Percentiles rank a stretch among this genome's conserved stretches.
Conservation (phyloP, 2,888 invertebrate species). For the Brachypalpus laphriformis region DNA sequence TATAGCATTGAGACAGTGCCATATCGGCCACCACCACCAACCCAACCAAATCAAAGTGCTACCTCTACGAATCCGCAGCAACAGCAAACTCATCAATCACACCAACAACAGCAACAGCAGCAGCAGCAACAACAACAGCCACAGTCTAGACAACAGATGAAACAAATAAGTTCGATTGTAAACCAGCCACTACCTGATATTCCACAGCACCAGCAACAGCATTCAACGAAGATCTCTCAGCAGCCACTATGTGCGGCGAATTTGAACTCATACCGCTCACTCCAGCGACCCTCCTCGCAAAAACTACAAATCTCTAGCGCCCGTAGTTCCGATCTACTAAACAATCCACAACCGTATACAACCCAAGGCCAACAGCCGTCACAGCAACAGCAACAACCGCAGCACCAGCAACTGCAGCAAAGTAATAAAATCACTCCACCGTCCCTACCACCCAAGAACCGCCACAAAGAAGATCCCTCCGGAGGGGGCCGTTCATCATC, state of each 20-base stretch:
- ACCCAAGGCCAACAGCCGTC: slow-evolving; percentile 64
- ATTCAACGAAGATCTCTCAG: slow-evolving; percentile 80
- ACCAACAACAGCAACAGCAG: slow-evolving; percentile 30
- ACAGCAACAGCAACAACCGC: slow-evolving; percentile 65
- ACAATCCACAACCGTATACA: slow-evolving; percentile 61
- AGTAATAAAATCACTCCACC: slow-evolving; percentile 79
- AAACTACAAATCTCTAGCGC: slow-evolving; percentile 78
- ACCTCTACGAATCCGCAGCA: slow-evolving; percentile 67
- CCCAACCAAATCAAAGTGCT: slow-evolving; percentile 57
- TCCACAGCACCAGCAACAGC: slow-evolving; percentile 76
- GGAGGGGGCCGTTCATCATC: slow-evolving; percentile 66
- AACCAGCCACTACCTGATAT: slow-evolving; percentile 83
- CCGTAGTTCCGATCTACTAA: slow-evolving; percentile 60
- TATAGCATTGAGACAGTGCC: slow-evolving; percentile 82
- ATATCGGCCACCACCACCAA: slow-evolving; percentile 75
- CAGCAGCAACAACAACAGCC: slow-evolving; percentile 76
- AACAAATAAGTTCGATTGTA: slow-evolving; percentile 80
- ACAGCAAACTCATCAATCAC: slow-evolving; percentile 75
- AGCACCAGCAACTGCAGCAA: slow-evolving; percentile 71
- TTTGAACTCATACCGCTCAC: slow-evolving; percentile 85
- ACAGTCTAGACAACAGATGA: slow-evolving; percentile 65
- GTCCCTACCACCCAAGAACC: slow-evolving; percentile 82
- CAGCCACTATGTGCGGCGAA: slow-evolving; percentile 83
- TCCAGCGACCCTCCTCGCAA: slow-evolving; percentile 84
- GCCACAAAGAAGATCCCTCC: slow-evolving; percentile 79